A percentile compares a stretch with the other conserved stretches of the same genome.
These are phyloP conservation scores for Hippocampus barbouri DNA, from an alignment of 2,113 vertebrate genomes.

Conservation along the genomic window DNA sequence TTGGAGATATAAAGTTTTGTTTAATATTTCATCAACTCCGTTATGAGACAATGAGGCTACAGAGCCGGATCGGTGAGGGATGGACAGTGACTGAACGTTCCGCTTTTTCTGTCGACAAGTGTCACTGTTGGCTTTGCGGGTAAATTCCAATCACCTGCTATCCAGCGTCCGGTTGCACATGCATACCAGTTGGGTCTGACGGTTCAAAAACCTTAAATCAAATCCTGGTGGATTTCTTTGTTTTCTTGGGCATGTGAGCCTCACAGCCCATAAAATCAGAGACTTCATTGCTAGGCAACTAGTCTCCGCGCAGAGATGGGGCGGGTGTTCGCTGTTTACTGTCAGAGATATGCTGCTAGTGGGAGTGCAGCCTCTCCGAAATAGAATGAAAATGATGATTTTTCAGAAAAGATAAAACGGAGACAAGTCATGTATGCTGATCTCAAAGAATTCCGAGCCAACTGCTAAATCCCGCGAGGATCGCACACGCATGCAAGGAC, in stretches of 20 bases:
- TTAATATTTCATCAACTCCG: conserved; percentile 48
- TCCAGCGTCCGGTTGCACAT: conserved; percentile 26
- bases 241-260: conserved; percentile 59
- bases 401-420: conserved; percentile 39
- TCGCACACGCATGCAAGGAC: not conserved
- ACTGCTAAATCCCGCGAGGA: conserved; percentile 33
- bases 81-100: conserved; percentile 25
- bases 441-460: conserved; percentile 44
- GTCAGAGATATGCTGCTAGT: conserved; percentile 59
- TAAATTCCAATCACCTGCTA: conserved; percentile 21
- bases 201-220: conserved; percentile 56
- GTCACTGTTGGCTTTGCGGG: conserved; percentile 25
- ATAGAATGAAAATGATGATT: conserved; percentile 50
- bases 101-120: conserved; percentile 13
- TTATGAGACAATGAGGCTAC: conserved; percentile 29
- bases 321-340: conserved; percentile 59
- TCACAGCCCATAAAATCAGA: conserved; percentile 72
- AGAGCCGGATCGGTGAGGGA: conserved; percentile 31
- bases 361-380: conserved; percentile 59
- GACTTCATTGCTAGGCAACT: conserved; percentile 81
- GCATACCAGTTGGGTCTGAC: conserved; percentile 26
- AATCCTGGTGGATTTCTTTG: conserved; percentile 56
- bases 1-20: conserved; percentile 44
- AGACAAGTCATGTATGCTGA: conserved; percentile 41
- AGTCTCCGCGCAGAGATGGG: conserved; percentile 66